These are phyloP conservation scores for Telmatochromis sp. DNA, from an alignment of 2,113 vertebrate genomes.

Conservation along the genomic window DNA sequence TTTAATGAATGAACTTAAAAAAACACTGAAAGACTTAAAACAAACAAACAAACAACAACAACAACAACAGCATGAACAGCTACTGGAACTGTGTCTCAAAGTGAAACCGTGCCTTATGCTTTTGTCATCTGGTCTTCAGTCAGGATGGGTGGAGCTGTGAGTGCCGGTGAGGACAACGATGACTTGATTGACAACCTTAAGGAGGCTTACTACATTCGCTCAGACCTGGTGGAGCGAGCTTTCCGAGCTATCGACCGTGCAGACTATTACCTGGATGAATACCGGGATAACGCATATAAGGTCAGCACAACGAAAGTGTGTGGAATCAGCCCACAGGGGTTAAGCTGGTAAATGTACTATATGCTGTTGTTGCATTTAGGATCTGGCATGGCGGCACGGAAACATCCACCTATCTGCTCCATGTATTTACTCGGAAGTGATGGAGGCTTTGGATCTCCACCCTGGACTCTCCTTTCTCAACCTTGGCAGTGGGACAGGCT, in stretches of 20 bases:
- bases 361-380: constrained; percentile 34
- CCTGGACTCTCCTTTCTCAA: constrained; percentile 94
- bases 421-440: constrained; percentile 97
- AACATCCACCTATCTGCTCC: constrained; percentile 97
- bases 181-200: constrained; percentile 96
- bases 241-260: constrained; percentile 91
- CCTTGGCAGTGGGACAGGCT: constrained; percentile 94
- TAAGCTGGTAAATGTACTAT: not conserved
- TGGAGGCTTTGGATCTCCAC: constrained; percentile 94
- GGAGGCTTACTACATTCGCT: constrained; percentile 93
- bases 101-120: not conserved
- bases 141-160: constrained; percentile 94
- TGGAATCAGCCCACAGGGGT: not conserved
- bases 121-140: not conserved
- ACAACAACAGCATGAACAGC: not conserved
- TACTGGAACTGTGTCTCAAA: not conserved
- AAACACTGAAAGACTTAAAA: not conserved
- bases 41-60: not conserved
- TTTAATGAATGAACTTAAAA: not conserved
- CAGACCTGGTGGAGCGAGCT: constrained; percentile 88
- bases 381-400: constrained; percentile 93
- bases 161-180: constrained; percentile 94
- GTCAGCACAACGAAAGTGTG: not conserved
- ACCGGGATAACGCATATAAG: constrained; percentile 94
- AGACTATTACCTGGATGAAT: constrained; percentile 97